Evolutionary conservation across 2,113 vertebrate species (phyloP).

Genomic region (Elaphurus davidianus): DNA sequence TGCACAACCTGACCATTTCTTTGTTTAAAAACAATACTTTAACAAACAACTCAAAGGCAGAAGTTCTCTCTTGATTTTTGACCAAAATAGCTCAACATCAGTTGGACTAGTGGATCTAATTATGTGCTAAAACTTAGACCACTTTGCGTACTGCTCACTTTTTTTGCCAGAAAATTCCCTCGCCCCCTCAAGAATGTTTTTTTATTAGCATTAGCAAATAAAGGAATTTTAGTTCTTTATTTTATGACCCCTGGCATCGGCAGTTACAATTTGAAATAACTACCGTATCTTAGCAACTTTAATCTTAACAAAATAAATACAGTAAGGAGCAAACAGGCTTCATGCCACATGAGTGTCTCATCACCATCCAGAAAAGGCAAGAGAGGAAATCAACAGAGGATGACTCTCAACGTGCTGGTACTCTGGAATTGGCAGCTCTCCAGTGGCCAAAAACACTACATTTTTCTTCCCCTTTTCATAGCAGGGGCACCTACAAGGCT

Average conservation of each 20-base stretch:
- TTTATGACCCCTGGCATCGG: conserved; percentile 60
- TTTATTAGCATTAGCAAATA: conserved; percentile 75
- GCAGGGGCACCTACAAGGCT: background rate
- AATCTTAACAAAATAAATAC: conserved; percentile 60
- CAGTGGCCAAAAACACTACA: background rate
- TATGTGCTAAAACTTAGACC: conserved; percentile 7
- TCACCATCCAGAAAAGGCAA: conserved; percentile 40
- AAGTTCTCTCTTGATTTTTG: conserved; percentile 4
- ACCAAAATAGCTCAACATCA: background rate
- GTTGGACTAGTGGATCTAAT: conserved; percentile 36
- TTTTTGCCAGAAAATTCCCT: conserved; percentile 47
- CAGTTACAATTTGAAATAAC: conserved; percentile 66
- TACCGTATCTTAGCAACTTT: conserved; percentile 67
- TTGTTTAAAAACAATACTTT: conserved; percentile 42
- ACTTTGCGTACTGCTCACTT: conserved; percentile 35
- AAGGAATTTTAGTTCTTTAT: conserved; percentile 70
- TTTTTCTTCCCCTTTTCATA: conserved; percentile 13
- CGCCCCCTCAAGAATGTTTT: conserved; percentile 62
- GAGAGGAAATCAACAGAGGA: background rate
- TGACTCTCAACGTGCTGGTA: background rate
- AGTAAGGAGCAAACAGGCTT: conserved; percentile 13
- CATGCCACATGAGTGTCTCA: background rate
- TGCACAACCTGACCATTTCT: background rate
- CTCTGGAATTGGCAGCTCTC: background rate
- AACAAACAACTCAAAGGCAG: background rate